These are phyloP conservation scores for Gryllus bimaculatus DNA, from an alignment of 1,140 invertebrate species.

Conservation along the genomic window DNA sequence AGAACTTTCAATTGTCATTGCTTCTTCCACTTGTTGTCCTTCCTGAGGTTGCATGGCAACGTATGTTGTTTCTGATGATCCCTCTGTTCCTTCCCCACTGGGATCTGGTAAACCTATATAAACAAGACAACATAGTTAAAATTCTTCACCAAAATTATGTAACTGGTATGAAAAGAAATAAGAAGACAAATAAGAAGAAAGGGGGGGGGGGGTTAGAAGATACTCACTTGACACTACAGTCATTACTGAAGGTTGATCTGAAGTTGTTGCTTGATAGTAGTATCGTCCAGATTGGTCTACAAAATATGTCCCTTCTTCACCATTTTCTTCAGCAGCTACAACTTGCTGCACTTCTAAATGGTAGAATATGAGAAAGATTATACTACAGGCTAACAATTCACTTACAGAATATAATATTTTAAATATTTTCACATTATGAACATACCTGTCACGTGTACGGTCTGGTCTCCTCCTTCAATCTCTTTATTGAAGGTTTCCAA, in stretches of 20 bases:
- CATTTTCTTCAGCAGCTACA: slow-evolving; percentile 32
- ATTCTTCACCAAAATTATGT: not conserved
- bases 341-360: slow-evolving; percentile 22
- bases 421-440: slow-evolving; percentile 6
- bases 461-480: slow-evolving; percentile 52
- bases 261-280: slow-evolving; percentile 58
- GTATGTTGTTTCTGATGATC: slow-evolving; percentile 19
- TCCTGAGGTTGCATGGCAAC: slow-evolving; percentile 25
- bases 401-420: not conserved
- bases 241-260: slow-evolving; percentile 49
- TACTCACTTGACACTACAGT: slow-evolving; percentile 36
- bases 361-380: not conserved
- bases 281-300: slow-evolving; percentile 68
- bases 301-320: slow-evolving; percentile 59
- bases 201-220: not conserved
- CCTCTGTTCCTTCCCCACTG: slow-evolving; percentile 13
- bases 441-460: slow-evolving; percentile 40
- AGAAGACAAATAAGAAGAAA: not conserved
- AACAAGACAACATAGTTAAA: not conserved
- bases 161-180: not conserved
- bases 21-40: slow-evolving; percentile 18
- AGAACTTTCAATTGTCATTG: slow-evolving; percentile 20
- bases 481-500: slow-evolving; percentile 78
- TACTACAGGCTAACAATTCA: not conserved
- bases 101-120: slow-evolving; percentile 10